A percentile compares a stretch with the other conserved stretches of the same genome.
Conservation (phyloP, 2,797 vertebrate genomes). For the Sebastes matsubarae region DNA sequence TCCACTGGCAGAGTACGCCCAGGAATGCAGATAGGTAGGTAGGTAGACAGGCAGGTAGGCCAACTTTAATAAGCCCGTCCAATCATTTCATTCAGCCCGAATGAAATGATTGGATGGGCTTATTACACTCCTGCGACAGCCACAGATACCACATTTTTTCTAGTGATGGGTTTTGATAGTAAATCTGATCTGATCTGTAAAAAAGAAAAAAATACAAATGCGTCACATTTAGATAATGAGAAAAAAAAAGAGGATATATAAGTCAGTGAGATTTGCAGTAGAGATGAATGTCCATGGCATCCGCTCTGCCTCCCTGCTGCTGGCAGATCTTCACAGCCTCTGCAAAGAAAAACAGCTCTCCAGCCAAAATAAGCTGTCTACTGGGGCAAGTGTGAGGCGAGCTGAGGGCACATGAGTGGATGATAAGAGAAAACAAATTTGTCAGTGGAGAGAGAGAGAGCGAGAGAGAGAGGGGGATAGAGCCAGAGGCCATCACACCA, state of each 20-base stretch:
- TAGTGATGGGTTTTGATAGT: neutral
- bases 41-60: no score
- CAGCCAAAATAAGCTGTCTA: constrained; percentile 53
- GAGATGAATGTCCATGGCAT: constrained; percentile 6
- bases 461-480: neutral
- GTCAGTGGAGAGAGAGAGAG: neutral
- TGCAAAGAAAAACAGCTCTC: constrained; percentile 12
- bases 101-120: no score
- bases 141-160: no score
- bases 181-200: neutral
- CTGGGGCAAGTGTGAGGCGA: constrained; percentile 18
- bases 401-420: constrained; percentile 8
- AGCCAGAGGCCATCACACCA: neutral
- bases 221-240: neutral
- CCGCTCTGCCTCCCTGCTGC: constrained; percentile 26
- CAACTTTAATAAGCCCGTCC: no score
- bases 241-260: neutral
- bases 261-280: neutral
- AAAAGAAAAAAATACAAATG: neutral
- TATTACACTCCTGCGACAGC: no score
- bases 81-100: no score
- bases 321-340: constrained; percentile 12
- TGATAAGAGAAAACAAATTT: constrained; percentile 33
- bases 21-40: no score
- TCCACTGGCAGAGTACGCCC: no score